Percentiles rank a stretch among this genome's conserved stretches.
These are phyloP conservation scores for Lutraria lutraria DNA, from an alignment of 2,888 invertebrate species.

Conservation along the genomic window DNA sequence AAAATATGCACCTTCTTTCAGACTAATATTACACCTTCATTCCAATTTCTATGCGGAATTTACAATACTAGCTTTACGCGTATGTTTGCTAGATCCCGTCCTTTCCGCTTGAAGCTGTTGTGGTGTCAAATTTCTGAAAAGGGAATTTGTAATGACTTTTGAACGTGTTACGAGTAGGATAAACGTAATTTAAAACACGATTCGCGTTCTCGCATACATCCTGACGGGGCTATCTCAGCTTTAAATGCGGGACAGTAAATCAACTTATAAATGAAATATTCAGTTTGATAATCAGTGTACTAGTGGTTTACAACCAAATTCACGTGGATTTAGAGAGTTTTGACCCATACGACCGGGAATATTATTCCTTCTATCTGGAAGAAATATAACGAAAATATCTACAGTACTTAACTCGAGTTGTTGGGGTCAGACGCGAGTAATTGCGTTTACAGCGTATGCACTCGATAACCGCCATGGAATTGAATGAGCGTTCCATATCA, in stretches of 20 bases:
- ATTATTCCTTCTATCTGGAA: conserved; percentile 29
- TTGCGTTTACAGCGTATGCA: conserved; percentile 46
- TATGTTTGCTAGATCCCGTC: neutral
- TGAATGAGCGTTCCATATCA: conserved; percentile 16
- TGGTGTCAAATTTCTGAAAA: conserved; percentile 26
- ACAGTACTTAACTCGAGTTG: conserved; percentile 35
- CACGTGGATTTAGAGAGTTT: conserved; percentile 20
- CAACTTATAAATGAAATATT: conserved; percentile 32
- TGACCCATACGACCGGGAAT: conserved; percentile 53
- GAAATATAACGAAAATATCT: conserved; percentile 40
- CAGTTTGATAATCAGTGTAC: conserved; percentile 22
- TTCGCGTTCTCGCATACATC: neutral
- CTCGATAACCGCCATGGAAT: neutral
- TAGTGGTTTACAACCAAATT: conserved; percentile 38
- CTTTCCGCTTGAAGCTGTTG: neutral
- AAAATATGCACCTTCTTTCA: conserved; percentile 10
- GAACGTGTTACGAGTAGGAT: neutral
- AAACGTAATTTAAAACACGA: conserved; percentile 12
- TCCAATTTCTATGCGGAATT: neutral
- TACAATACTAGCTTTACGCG: neutral
- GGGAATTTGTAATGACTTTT: neutral
- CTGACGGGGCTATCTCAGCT: conserved; percentile 6
- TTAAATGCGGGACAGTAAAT: conserved; percentile 31
- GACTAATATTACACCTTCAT: neutral
- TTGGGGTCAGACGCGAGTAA: conserved; percentile 43